Percentiles rank a stretch among this genome's conserved stretches.
Conservation (phyloP, 2,797 vertebrate genomes). For the Chloroceryle amazona region DNA sequence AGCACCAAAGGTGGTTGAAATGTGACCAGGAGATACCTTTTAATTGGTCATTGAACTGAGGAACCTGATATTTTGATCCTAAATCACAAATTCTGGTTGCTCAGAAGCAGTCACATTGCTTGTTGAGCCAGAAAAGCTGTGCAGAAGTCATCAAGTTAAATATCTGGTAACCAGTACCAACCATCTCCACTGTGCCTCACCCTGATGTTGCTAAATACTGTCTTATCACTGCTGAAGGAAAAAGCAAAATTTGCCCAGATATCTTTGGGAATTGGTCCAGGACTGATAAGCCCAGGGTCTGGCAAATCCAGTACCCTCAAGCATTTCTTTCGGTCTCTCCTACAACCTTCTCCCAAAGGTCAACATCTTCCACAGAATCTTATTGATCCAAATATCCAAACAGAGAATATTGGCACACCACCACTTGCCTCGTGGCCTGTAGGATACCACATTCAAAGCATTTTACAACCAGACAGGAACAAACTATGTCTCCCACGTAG, state of each 20-base stretch:
- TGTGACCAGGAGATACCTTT: background rate
- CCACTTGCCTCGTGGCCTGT: background rate
- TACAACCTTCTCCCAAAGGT: background rate
- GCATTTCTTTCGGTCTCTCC: background rate
- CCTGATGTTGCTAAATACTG: background rate
- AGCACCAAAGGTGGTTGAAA: background rate
- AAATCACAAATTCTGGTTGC: background rate
- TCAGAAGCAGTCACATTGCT: background rate
- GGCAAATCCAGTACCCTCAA: background rate
- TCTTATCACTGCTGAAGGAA: background rate
- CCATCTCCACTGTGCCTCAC: background rate
- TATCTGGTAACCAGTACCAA: background rate
- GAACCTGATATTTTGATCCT: background rate
- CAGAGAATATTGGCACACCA: background rate
- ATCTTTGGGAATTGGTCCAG: background rate
- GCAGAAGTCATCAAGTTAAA: background rate
- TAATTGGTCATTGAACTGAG: background rate
- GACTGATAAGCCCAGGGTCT: background rate
- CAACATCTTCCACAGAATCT: background rate
- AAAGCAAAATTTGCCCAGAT: background rate
- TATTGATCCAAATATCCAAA: background rate
- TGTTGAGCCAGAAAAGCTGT: background rate
- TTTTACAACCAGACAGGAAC: slow-evolving; percentile 26
- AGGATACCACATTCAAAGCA: background rate
- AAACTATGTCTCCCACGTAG: background rate